Evolutionary conservation across 2,888 invertebrate genomes (phyloP).

Genomic region (Neelides folsomi): DNA sequence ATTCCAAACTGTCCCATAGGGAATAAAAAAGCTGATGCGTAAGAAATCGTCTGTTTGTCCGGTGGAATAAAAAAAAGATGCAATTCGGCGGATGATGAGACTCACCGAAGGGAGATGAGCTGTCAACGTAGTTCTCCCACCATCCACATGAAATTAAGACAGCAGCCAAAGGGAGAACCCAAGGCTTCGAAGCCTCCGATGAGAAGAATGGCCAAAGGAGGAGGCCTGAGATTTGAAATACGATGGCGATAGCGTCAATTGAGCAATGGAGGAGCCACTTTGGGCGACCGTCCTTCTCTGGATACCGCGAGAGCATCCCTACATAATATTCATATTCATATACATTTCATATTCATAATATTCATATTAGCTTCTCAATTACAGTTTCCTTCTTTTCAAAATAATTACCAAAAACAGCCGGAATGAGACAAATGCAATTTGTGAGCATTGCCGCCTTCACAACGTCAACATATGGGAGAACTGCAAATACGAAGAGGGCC

Average conservation of each 20-base stretch:
- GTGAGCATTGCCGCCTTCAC: conserved; percentile 92
- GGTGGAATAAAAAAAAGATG: neutral
- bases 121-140: conserved; percentile 96
- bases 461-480: conserved; percentile 83
- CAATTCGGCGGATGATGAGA: conserved; percentile 8
- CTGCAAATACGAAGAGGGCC: conserved; percentile 69
- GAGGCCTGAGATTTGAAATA: conserved; percentile 79
- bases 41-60: neutral
- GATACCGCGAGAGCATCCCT: conserved; percentile 66
- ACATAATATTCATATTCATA: conserved; percentile 33
- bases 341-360: neutral
- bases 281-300: conserved; percentile 50
- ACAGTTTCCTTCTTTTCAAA: neutral
- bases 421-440: conserved; percentile 85
- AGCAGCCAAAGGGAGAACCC: conserved; percentile 74
- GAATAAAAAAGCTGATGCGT: neutral
- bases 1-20: too few relatives aligned
- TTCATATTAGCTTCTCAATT: too few relatives aligned
- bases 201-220: conserved; percentile 70
- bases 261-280: conserved; percentile 30
- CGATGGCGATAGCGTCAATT: conserved; percentile 65
- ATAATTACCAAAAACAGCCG: conserved; percentile 56
- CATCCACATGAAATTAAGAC: conserved; percentile 80
- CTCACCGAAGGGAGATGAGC: conserved; percentile 65
- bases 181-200: conserved; percentile 54